Conservation (phyloP, 2,888 invertebrate species). For the Boloria selene region DNA sequence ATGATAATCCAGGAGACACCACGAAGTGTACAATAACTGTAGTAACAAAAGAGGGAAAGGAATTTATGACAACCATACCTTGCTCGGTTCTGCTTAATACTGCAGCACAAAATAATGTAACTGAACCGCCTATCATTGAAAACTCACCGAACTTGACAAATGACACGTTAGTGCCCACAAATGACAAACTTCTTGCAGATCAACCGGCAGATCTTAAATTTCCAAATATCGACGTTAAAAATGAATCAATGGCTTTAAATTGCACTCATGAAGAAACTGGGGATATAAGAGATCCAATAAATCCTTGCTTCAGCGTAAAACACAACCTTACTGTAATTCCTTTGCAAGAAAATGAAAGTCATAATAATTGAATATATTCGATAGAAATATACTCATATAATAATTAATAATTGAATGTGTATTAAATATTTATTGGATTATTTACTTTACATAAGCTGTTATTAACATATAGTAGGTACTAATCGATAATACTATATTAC, state of each 20-base stretch:
- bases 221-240: conserved; percentile 46
- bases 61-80: conserved; percentile 76
- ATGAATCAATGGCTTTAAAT: conserved; percentile 46
- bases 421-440: background rate
- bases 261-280: conserved; percentile 57
- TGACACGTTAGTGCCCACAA: conserved; percentile 39
- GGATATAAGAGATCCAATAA: conserved; percentile 67
- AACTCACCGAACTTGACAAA: conserved; percentile 46
- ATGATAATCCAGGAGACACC: conserved; percentile 56
- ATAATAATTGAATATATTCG: conserved; percentile 17
- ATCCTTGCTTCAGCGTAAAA: conserved; percentile 66
- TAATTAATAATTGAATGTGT: background rate
- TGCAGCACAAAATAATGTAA: conserved; percentile 76
- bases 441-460: too few relatives aligned
- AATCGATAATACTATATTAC: too few relatives aligned
- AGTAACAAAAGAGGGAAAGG: conserved; percentile 65
- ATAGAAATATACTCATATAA: background rate
- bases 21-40: conserved; percentile 76
- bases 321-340: conserved; percentile 72
- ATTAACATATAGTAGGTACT: too few relatives aligned
- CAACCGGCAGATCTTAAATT: conserved; percentile 54
- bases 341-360: conserved; percentile 43
- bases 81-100: conserved; percentile 72
- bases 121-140: conserved; percentile 59
- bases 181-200: conserved; percentile 42